Evolutionary conservation across 2,113 vertebrate species (phyloP).

Genomic region (Lucifuga dentata): DNA sequence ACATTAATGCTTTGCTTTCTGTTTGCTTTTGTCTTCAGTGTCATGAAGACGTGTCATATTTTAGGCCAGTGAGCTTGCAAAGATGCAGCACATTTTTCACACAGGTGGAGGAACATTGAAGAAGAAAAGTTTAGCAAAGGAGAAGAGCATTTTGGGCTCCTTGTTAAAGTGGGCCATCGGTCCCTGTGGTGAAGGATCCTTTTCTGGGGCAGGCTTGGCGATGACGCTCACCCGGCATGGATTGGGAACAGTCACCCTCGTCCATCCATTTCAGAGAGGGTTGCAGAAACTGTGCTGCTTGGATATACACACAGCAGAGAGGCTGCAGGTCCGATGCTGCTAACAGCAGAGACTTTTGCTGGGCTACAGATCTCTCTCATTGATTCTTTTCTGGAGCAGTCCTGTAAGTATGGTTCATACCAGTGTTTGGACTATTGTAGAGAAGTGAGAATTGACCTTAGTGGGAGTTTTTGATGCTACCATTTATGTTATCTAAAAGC

Average conservation of each 20-base stretch:
- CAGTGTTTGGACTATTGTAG: too few relatives aligned
- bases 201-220: constrained; percentile 81
- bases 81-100: constrained; percentile 32
- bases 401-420: constrained; percentile 53
- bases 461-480: too few relatives aligned
- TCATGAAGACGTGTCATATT: not conserved
- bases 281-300: constrained; percentile 37
- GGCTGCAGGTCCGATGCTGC: constrained; percentile 16
- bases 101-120: constrained; percentile 49
- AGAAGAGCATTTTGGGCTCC: constrained; percentile 72
- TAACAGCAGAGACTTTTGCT: not conserved
- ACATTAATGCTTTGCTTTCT: not conserved
- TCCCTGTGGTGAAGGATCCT: constrained; percentile 79
- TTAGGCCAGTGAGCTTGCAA: not conserved
- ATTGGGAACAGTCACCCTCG: constrained; percentile 73
- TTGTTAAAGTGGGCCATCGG: constrained; percentile 81
- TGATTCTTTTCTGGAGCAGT: constrained; percentile 7
- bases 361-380: constrained; percentile 18
- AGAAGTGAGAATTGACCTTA: too few relatives aligned
- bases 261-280: constrained; percentile 65
- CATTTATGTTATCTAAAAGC: not conserved
- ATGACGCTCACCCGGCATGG: constrained; percentile 77
- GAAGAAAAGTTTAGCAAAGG: constrained; percentile 72
- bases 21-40: constrained; percentile 2
- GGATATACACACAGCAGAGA: constrained; percentile 34